These are phyloP conservation scores for Lethrus apterus DNA, from an alignment of 1,140 invertebrate species.

Conservation along the genomic window DNA sequence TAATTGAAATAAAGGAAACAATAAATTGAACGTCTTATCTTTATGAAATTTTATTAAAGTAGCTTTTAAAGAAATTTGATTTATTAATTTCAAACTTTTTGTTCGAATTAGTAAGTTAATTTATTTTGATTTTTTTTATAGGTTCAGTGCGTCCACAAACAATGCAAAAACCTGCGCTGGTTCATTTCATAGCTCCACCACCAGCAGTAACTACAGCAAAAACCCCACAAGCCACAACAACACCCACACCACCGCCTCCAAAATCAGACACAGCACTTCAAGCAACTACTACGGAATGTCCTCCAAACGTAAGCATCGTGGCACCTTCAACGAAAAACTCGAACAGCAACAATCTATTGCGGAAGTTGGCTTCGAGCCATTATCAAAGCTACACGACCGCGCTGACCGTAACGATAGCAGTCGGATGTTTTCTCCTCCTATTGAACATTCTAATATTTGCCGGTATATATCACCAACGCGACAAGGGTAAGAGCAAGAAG, in stretches of 20 bases:
- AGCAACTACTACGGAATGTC: constrained; percentile 57
- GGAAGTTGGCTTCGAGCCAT: constrained; percentile 68
- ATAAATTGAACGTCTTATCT: no score
- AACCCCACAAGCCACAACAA: constrained; percentile 36
- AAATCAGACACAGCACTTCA: constrained; percentile 40
- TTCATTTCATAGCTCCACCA: constrained; percentile 45
- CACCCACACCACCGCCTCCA: constrained; percentile 38
- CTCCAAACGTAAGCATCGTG: constrained; percentile 51
- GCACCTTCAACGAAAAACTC: constrained; percentile 49
- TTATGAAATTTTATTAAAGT: no score
- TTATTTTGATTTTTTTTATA: background rate
- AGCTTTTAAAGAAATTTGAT: no score
- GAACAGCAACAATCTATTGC: constrained; percentile 59
- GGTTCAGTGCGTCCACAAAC: constrained; percentile 63
- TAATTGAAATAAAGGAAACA: no score
- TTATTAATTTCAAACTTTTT: background rate
- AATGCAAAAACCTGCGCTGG: constrained; percentile 51
- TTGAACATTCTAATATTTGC: constrained; percentile 91
- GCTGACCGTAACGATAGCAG: constrained; percentile 84
- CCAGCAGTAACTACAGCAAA: constrained; percentile 43
- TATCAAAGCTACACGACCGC: constrained; percentile 84
- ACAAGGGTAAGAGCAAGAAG: constrained; percentile 50
- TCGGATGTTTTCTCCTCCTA: constrained; percentile 80
- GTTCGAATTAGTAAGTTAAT: background rate
- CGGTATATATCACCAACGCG: constrained; percentile 86